These are phyloP conservation scores for Xenops minutus DNA, from an alignment of 2,797 vertebrate species.

Conservation along the genomic window DNA sequence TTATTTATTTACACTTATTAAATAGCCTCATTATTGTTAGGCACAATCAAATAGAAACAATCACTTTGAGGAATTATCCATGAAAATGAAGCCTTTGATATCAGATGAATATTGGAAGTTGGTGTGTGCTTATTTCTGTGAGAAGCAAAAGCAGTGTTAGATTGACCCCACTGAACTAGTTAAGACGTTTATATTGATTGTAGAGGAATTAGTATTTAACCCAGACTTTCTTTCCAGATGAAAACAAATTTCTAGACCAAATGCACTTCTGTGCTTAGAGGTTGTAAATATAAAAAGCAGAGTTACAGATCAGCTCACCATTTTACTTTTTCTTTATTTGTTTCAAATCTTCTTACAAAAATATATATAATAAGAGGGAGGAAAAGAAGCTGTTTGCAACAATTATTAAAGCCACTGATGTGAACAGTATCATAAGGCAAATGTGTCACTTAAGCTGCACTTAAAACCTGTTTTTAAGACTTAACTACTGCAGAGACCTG, in stretches of 20 bases:
- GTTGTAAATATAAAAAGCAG: constrained; percentile 58
- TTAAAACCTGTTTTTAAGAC: background rate
- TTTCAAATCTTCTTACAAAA: constrained; percentile 39
- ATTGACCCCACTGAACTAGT: background rate
- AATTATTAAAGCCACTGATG: background rate
- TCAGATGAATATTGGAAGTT: constrained; percentile 51
- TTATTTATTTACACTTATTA: background rate
- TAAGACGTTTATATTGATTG: constrained; percentile 15
- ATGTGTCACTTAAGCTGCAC: background rate
- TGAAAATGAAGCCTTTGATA: constrained; percentile 64
- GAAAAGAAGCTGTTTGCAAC: constrained; percentile 13
- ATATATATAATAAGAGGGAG: background rate
- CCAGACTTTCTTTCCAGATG: constrained; percentile 51
- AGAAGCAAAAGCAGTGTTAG: constrained; percentile 31
- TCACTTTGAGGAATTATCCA: constrained; percentile 39
- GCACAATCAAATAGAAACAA: constrained; percentile 43
- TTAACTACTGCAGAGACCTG: background rate
- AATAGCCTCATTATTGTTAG: constrained; percentile 14
- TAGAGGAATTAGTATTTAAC: constrained; percentile 10
- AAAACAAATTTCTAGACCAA: constrained; percentile 59
- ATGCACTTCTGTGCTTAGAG: constrained; percentile 39
- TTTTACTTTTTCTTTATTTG: constrained; percentile 48
- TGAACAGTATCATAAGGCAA: background rate
- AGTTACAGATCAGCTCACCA: constrained; percentile 26
- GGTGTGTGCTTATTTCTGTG: constrained; percentile 46